Evolutionary conservation across 2,113 vertebrate genomes (phyloP).

Genomic region (Misgurnus mizolepis): DNA sequence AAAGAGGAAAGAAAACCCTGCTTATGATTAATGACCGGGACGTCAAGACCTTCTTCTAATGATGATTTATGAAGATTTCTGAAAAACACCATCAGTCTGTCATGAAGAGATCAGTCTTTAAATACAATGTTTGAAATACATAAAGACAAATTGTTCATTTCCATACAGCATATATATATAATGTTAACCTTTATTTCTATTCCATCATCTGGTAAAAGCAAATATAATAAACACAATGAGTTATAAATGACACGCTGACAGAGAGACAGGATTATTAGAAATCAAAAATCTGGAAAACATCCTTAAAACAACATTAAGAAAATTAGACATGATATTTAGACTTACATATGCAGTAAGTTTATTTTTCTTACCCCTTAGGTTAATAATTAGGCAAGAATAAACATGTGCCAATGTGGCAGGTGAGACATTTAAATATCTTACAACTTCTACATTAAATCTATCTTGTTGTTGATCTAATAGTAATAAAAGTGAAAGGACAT

Average conservation of each 20-base stretch:
- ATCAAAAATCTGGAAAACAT: not conserved
- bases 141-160: not conserved
- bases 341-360: no score
- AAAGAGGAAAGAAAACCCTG: conserved; percentile 59
- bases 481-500: not conserved
- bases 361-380: no score
- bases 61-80: conserved; percentile 72
- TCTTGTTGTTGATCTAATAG: not conserved
- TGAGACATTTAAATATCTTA: not conserved
- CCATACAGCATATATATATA: not conserved
- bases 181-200: conserved; percentile 34
- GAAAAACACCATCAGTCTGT: conserved; percentile 51
- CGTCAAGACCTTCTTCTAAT: conserved; percentile 71
- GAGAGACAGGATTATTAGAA: no score
- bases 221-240: conserved; percentile 8
- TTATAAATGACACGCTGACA: not conserved
- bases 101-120: conserved; percentile 67
- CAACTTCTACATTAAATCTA: not conserved
- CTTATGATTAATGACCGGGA: conserved; percentile 66
- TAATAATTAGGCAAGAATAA: not conserved
- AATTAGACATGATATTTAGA: no score
- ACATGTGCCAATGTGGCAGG: not conserved
- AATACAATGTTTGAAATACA: conserved; percentile 52
- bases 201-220: not conserved
- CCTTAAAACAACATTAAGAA: not conserved